Percentiles rank a stretch among this genome's conserved stretches.
Conservation (phyloP, 2,888 invertebrate genomes). For the Helicoverpa assulta region DNA sequence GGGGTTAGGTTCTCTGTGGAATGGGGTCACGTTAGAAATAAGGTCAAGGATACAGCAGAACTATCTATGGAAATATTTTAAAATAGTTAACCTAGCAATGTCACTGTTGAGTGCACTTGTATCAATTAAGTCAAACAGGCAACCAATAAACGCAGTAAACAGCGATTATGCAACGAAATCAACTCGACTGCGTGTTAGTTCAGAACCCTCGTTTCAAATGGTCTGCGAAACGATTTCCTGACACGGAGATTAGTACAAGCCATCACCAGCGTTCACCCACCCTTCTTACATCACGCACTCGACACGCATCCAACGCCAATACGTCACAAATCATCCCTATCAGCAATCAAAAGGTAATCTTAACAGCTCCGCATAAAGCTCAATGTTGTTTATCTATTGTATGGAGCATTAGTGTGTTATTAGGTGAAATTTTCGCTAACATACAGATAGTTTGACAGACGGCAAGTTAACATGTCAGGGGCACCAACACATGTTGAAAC, state of each 20-base stretch:
- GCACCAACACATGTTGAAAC: slow-evolving; percentile 79
- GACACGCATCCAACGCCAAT: slow-evolving; percentile 73
- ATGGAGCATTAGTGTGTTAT: slow-evolving; percentile 58
- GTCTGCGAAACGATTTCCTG: slow-evolving; percentile 90
- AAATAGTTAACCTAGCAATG: background rate
- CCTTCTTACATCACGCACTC: slow-evolving; percentile 90
- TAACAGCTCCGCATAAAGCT: slow-evolving; percentile 72
- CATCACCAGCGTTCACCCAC: slow-evolving; percentile 87
- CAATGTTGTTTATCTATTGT: slow-evolving; percentile 64
- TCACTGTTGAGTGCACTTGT: slow-evolving; percentile 26
- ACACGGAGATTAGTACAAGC: slow-evolving; percentile 91
- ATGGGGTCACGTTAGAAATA: slow-evolving; percentile 41
- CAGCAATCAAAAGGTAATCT: slow-evolving; percentile 73
- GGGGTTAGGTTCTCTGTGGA: slow-evolving; percentile 82
- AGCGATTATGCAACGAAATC: slow-evolving; percentile 86
- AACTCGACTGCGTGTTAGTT: slow-evolving; percentile 87
- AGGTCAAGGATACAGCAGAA: slow-evolving; percentile 20
- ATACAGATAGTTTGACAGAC: slow-evolving; percentile 88
- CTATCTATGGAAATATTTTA: background rate
- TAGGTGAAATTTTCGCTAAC: slow-evolving; percentile 71
- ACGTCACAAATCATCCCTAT: slow-evolving; percentile 77
- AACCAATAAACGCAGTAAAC: slow-evolving; percentile 80
- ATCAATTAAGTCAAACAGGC: slow-evolving; percentile 72
- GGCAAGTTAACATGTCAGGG: slow-evolving; percentile 89
- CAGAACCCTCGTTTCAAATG: slow-evolving; percentile 88